Evolutionary conservation across 92 coral and sea anemone species (phyloP).

Genomic region (Meandrina meandrites): DNA sequence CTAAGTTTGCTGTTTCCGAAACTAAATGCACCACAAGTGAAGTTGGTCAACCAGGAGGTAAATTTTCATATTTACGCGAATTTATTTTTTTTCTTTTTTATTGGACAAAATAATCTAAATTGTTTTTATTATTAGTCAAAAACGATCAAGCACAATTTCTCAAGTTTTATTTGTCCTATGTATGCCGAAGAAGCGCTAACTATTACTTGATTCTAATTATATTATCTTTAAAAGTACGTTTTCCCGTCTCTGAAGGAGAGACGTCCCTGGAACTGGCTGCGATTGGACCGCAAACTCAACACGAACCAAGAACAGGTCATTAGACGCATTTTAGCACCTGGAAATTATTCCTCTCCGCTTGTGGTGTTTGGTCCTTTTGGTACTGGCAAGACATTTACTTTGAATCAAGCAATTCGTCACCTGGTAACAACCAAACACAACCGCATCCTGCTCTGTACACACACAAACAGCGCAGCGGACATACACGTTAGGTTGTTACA

Average conservation of each 20-base stretch:
- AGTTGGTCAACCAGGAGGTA: conserved; percentile 8
- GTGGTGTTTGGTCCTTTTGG: conserved; percentile 74
- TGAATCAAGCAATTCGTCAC: conserved; percentile 60
- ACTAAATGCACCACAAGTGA: not conserved
- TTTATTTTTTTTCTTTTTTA: too few relatives aligned
- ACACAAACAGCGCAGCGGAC: conserved; percentile 74
- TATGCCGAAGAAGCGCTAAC: too few relatives aligned
- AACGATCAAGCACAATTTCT: too few relatives aligned
- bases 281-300: conserved; percentile 51
- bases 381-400: conserved; percentile 71
- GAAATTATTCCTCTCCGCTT: conserved; percentile 44
- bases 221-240: too few relatives aligned
- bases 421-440: conserved; percentile 21
- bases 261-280: conserved; percentile 7
- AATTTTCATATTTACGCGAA: too few relatives aligned
- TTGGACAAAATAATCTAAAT: too few relatives aligned
- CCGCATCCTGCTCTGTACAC: conserved; percentile 70
- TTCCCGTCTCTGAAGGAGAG: not conserved
- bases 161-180: too few relatives aligned
- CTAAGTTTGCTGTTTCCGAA: conserved; percentile 38
- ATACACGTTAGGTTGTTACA: conserved; percentile 55
- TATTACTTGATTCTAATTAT: too few relatives aligned
- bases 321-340: conserved; percentile 34
- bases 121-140: too few relatives aligned
- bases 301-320: conserved; percentile 50